phyloP scores from a whole-genome alignment of 2,888 invertebrate species.

The Leucania comma region DNA sequence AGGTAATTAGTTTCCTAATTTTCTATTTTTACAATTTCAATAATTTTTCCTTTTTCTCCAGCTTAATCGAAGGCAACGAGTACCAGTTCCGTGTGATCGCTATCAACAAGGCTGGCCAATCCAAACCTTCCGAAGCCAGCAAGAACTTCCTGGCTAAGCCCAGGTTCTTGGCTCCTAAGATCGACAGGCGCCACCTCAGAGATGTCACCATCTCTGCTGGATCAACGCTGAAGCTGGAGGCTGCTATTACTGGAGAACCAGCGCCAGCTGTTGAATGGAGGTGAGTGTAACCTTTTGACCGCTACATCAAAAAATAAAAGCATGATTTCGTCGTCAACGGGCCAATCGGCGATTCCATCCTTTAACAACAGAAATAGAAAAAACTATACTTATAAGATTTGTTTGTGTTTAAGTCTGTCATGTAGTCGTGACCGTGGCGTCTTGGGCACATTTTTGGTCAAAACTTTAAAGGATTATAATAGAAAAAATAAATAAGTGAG shows the following conservation, averaged over 20 bases:
- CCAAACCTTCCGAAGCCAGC: slow-evolving; percentile 97
- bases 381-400: no score
- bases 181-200: slow-evolving; percentile 97
- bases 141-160: slow-evolving; percentile 97
- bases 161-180: slow-evolving; percentile 97
- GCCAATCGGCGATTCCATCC: no score
- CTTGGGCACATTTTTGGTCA: no score
- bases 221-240: slow-evolving; percentile 97
- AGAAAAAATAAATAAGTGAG: no score
- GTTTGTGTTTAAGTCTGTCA: no score
- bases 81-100: slow-evolving; percentile 99
- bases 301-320: no score
- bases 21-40: background rate
- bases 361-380: no score
- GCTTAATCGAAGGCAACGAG: slow-evolving; percentile 97
- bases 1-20: no score
- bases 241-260: slow-evolving; percentile 98
- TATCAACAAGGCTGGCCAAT: slow-evolving; percentile 98
- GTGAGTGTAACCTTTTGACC: slow-evolving; percentile 60
- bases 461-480: no score
- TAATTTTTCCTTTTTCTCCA: slow-evolving; percentile 56
- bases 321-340: no score
- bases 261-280: slow-evolving; percentile 98
- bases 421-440: no score
- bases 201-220: slow-evolving; percentile 98